These are phyloP conservation scores for Mantis religiosa DNA, from an alignment of 2,888 invertebrate genomes.

Conservation along the genomic window DNA sequence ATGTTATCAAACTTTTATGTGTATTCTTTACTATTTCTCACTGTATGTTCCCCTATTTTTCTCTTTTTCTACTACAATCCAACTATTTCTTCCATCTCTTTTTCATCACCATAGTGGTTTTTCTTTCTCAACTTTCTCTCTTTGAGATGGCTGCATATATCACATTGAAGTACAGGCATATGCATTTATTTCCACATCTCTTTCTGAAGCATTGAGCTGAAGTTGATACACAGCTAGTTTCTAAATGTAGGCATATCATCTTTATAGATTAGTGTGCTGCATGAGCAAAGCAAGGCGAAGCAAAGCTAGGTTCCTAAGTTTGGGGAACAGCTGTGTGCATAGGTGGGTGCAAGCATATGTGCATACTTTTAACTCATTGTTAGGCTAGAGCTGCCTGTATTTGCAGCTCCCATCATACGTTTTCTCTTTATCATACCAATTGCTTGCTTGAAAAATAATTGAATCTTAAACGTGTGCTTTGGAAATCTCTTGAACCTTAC, in stretches of 20 bases:
- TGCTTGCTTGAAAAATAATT: conserved; percentile 5
- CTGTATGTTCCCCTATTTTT: background rate
- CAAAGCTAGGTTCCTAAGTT: background rate
- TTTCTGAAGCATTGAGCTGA: background rate
- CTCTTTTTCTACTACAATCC: background rate
- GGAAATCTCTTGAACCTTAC: background rate
- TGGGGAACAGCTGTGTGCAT: background rate
- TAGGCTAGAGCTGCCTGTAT: background rate
- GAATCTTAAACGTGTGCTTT: background rate
- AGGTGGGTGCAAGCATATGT: background rate
- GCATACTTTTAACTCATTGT: background rate
- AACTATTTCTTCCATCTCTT: background rate
- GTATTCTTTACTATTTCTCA: background rate
- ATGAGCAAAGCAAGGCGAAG: background rate
- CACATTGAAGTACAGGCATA: background rate
- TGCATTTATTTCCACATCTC: background rate
- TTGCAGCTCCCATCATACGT: background rate
- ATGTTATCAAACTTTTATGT: background rate
- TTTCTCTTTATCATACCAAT: background rate
- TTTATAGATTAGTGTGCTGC: background rate
- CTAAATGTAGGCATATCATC: background rate
- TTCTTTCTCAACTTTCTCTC: background rate
- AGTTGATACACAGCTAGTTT: background rate
- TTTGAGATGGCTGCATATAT: background rate
- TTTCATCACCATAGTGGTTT: background rate